Base-by-base conservation (phyloP, 2,888 invertebrate genomes). In the Brachyopa scutellaris region DNA sequence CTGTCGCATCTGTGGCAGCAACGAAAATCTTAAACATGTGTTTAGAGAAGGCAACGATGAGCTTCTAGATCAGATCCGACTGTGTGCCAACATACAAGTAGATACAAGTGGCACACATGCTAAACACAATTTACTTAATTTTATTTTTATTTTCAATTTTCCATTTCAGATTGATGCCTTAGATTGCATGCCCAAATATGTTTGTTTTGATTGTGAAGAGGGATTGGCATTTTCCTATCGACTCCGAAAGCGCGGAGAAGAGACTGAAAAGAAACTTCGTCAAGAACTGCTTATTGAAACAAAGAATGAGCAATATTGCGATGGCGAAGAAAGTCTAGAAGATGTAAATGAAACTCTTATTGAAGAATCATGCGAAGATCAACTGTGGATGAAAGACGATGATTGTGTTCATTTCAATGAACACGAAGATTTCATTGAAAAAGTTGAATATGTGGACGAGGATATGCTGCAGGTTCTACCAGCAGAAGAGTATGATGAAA, bases 1-100 rank as follows among this genome's bases (percentile, higher is more conserved):
- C 2, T 86, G 86, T 26, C 85, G 86, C 6, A 85, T 86, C 31
- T 86, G 86, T 61, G 86, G 86, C 4, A 82, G 78, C n/a, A 55
- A 53, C 1, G 38, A 84, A 15, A 45, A 72, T 15, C 70, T 87
- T 0, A 85, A 85, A 51, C 59, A 84, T 45, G 84, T 87, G 19
- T 70, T 79, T 3, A 36, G 8, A 7, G 84, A 76, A 5, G 77
- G 84, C 21, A 84, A 76, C 2, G 51, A 79, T 5, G 85, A 85
- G 26, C 69, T 87, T 33, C 31, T 85, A 1, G 84, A 86, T 8
- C 84, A 86, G 19, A 70, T 87, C 2, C 42, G 67, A 3, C n/a
- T 85, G 2, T 87, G 86, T 38, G 84, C 85, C 6, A 87, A 85
- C 42, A 84, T 87, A 2, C 40, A 70, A 13, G 86, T 86, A 57